phyloP scores from a whole-genome alignment of 2,797 vertebrate genomes.

The Tinamus major region DNA sequence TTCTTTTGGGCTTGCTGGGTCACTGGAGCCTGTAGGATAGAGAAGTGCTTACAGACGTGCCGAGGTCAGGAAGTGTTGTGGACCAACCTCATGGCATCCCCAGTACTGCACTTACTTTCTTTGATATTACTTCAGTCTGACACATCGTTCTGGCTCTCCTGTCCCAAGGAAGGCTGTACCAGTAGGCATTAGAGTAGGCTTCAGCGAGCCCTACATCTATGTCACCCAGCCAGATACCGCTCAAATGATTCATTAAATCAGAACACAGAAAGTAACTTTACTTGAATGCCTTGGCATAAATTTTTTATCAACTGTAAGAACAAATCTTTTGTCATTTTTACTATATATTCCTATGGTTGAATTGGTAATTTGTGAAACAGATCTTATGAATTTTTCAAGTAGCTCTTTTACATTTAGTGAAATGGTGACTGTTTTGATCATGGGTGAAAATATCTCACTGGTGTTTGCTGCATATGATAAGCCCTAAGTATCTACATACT shows the following conservation, averaged over 20 bases:
- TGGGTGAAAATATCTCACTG: conserved; percentile 56
- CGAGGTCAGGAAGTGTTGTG: conserved; percentile 73
- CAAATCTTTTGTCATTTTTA: conserved; percentile 96
- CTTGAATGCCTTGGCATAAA: conserved; percentile 95
- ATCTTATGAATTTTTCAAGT: conserved; percentile 97
- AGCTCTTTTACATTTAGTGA: conserved; percentile 81
- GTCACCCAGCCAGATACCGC: conserved; percentile 85
- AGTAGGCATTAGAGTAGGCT: conserved; percentile 91
- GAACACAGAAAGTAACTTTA: conserved; percentile 99
- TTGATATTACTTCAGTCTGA: conserved; percentile 92
- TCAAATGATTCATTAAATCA: conserved; percentile 99
- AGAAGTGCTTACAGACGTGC: conserved; percentile 72
- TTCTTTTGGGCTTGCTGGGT: conserved; percentile 74
- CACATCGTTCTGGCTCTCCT: conserved; percentile 85
- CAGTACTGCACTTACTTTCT: conserved; percentile 75
- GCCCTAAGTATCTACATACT: conserved; percentile 39
- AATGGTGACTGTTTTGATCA: conserved; percentile 68
- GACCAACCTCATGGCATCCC: conserved; percentile 61
- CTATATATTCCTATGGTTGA: conserved; percentile 84
- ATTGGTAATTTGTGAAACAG: conserved; percentile 93
- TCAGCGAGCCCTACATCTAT: conserved; percentile 89
- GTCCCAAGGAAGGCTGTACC: conserved; percentile 83
- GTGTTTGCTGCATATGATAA: conserved; percentile 41
- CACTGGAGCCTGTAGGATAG: conserved; percentile 74
- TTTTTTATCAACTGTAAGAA: conserved; percentile 96